A percentile compares a stretch with the other conserved stretches of the same genome.
Conservation (phyloP, 2,888 invertebrate genomes). For the Tipula helvola region DNA sequence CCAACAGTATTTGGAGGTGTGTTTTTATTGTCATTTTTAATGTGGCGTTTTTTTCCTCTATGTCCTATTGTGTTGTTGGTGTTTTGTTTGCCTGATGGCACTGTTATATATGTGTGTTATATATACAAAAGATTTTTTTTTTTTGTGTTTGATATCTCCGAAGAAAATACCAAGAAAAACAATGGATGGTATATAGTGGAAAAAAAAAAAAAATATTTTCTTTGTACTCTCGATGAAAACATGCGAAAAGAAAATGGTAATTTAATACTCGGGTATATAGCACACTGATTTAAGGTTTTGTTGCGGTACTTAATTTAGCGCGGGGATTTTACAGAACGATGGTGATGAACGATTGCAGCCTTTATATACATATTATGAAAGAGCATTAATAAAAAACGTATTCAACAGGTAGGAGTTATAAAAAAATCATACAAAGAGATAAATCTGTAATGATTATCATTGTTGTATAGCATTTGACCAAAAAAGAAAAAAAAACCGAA, state of each 20-base stretch:
- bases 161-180: background rate
- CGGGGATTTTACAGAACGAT: background rate
- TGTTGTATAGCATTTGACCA: background rate
- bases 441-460: background rate
- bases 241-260: background rate
- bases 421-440: background rate
- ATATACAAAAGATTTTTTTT: background rate
- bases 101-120: background rate
- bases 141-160: background rate
- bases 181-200: background rate
- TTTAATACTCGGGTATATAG: background rate
- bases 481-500: background rate
- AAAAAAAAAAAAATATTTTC: background rate
- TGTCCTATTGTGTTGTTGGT: background rate
- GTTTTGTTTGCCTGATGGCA: background rate
- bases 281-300: background rate
- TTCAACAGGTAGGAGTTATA: background rate
- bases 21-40: slow-evolving; percentile 4
- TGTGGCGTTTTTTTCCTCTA: background rate
- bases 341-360: background rate
- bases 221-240: background rate
- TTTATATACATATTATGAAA: background rate
- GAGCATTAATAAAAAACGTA: background rate
- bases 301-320: background rate
- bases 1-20: background rate